These are phyloP conservation scores for Caenorhabditis doughertyi DNA, from an alignment of 2,888 invertebrate species.

Conservation along the genomic window DNA sequence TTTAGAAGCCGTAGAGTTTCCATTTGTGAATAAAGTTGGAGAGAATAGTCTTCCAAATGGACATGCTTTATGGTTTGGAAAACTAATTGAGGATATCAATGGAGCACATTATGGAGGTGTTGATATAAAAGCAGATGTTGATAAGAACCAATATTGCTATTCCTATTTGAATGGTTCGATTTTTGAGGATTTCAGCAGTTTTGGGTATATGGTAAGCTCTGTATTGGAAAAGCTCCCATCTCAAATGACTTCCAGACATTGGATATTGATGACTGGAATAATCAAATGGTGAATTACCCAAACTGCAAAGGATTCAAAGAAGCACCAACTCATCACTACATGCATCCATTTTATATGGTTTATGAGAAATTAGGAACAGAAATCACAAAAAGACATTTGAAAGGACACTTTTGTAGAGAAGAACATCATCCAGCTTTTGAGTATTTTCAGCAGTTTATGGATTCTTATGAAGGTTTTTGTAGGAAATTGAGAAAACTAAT, in stretches of 20 bases:
- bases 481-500: background rate
- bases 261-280: constrained; percentile 70
- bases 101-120: constrained; percentile 23
- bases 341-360: constrained; percentile 52
- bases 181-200: constrained; percentile 46
- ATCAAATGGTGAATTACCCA: constrained; percentile 70
- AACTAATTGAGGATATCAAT: constrained; percentile 40
- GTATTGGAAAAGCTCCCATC: too few species aligned
- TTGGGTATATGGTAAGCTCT: constrained; percentile 55
- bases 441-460: constrained; percentile 66
- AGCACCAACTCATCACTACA: constrained; percentile 70
- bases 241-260: constrained; percentile 59
- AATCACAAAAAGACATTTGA: constrained; percentile 20
- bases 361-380: background rate
- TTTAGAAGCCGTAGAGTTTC: constrained; percentile 63
- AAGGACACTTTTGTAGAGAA: constrained; percentile 42
- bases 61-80: constrained; percentile 66
- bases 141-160: constrained; percentile 30
- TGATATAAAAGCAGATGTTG: constrained; percentile 25
- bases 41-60: constrained; percentile 72
- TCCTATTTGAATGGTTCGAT: constrained; percentile 44
- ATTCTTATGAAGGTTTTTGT: constrained; percentile 56
- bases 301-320: constrained; percentile 67
- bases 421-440: constrained; percentile 58
- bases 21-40: constrained; percentile 72